Evolutionary conservation across 2,113 vertebrate species (phyloP).

Genomic region (Cariama cristata): DNA sequence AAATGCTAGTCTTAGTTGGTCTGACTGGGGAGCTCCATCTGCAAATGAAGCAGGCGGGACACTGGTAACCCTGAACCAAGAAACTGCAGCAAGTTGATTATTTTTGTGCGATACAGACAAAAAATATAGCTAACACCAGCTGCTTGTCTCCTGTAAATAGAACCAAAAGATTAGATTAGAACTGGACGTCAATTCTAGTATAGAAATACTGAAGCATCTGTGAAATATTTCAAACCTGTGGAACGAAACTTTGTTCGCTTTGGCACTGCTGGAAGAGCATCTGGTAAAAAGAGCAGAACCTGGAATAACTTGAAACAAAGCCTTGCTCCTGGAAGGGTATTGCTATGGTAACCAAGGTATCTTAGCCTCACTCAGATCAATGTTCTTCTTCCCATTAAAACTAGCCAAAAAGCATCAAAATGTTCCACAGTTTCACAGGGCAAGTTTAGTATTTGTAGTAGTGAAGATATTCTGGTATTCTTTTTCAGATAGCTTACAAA

Average conservation of each 20-base stretch:
- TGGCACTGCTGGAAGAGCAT: conserved; percentile 43
- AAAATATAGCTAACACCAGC: neutral
- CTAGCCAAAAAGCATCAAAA: neutral
- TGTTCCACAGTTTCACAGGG: neutral
- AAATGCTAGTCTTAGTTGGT: neutral
- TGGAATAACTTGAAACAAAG: conserved; percentile 33
- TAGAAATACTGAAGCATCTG: neutral
- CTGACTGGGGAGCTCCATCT: neutral
- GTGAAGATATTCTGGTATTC: neutral
- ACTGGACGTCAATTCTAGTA: neutral
- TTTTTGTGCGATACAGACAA: neutral
- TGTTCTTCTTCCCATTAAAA: neutral
- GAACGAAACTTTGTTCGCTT: conserved; percentile 28
- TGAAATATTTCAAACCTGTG: neutral
- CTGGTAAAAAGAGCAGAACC: conserved; percentile 34
- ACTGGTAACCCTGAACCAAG: neutral
- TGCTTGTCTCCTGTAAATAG: neutral
- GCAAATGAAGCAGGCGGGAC: neutral
- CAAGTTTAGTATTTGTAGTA: neutral
- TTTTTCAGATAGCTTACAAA: neutral
- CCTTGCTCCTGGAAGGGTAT: conserved; percentile 7
- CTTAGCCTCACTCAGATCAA: neutral
- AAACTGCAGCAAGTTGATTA: neutral
- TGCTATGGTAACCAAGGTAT: conserved; percentile 31
- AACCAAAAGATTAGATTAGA: neutral